Base-by-base conservation (phyloP, 2,888 invertebrate species). In the Meliscaeva auricollis region DNA sequence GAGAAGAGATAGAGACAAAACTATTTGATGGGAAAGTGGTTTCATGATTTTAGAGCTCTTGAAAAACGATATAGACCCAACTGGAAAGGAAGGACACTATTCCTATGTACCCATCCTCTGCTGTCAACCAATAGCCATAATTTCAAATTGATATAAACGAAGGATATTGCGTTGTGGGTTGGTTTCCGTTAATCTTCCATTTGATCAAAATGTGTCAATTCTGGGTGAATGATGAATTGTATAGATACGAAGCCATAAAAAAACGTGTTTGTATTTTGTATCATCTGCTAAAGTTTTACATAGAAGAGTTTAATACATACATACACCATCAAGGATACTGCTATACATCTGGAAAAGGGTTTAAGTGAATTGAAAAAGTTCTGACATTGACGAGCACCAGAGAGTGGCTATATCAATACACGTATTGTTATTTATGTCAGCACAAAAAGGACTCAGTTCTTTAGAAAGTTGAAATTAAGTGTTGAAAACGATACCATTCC, bases 161-260 rank as follows among this genome's bases (percentile, higher is more conserved):
- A 35, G 66, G 35, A 66, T 50, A 66, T 66, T 66, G 22, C 46
- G 50, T 35, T 35, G 50, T 35, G 66, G 66, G 50, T 72, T 60
- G 48, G 32, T 48, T 66, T 20, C 13, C 20, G 41, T 69, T 46
- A 68, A 60, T 77, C 54, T 73, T 78, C n/a, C 35, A 32, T 73
- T 82, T 54, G 54, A 82, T 83, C 73, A 62, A 68, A 74, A 83
- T 74, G 64, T 70, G 78, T 83, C 74, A 83, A 62, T 74, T 48
- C 74, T 48, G 22, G 56, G 8, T 83, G n/a, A n/a, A n/a, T n/a
- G 79, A 83, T 78, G 73, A 83, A 83, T 83, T 69, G 13, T 38
- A 8, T 3, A 13, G 3, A 38, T 38, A 13, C 38, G 26, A 4
- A 26, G 17, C 9, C 7, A 56, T 17, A 17, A 13, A 46, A 30